Base-by-base conservation (phyloP, 1,140 invertebrate species). In the Theocolax elegans region DNA sequence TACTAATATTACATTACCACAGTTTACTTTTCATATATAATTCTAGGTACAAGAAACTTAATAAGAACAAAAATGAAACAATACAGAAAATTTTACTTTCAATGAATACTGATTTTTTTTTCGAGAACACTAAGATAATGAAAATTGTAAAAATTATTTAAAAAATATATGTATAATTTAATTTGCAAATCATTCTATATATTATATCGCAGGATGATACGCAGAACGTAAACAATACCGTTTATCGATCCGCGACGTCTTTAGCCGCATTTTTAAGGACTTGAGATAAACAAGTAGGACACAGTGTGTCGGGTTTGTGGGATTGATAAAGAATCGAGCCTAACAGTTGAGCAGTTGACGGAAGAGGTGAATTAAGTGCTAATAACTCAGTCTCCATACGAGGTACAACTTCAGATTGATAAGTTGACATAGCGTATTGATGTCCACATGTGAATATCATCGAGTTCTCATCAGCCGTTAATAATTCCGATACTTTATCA, bases 391-490 rank as follows among this genome's bases (percentile, higher is more conserved):
- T 80, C 62, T 85, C 83, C 83, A 86, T 83, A 69, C 73, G 76
- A 27, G 85, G 77, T 58, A 86, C 75, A 29, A 79, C 65, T 72
- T 86, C 83, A 6, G 79, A 76, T 59, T 83, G 65, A 56, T 84
- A 86, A n/a, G 70, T 29, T 2, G 82, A 80, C 29, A 84, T 64
- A 66, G 80, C 79, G 71, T 80, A 87, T 65, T 85, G 79, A 59
- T 87, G 85, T 9, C 86, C 85, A 53, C 86, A 87, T 0, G 86
- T 86, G 40, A 87, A 87, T 51, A 85, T 76, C 76, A 85, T 80
- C 9, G 76, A 81, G 31, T 85, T 82, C 63, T 84, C 83, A 35
- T 82, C 77, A 2, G 76, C 70, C 2, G 75, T 77, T 12, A 86
- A 74, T 19, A 86, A 82, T 53, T 78, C 75, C 10, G 81, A 76